Conservation (phyloP, 2,888 invertebrate species). For the Eupithecia dodoneata region DNA sequence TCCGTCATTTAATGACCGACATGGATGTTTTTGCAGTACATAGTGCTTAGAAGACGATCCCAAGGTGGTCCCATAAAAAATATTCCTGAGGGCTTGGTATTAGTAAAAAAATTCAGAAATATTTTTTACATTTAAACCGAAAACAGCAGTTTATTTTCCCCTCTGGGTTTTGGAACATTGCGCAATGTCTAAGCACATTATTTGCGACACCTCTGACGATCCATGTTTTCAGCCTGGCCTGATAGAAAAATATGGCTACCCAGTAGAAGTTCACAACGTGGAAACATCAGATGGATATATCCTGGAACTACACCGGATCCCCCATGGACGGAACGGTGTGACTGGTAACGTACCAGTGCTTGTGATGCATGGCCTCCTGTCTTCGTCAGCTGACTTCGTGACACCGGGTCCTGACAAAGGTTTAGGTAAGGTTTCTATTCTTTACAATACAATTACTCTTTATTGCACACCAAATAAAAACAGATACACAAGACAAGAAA, state of each 20-base stretch:
- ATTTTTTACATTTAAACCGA: too few relatives aligned
- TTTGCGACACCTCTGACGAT: background rate
- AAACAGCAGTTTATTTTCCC: too few relatives aligned
- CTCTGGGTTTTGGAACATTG: background rate
- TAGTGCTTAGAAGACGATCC: too few relatives aligned
- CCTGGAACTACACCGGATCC: conserved; percentile 63
- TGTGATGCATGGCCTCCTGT: conserved; percentile 63
- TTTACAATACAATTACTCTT: background rate
- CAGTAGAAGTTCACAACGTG: conserved; percentile 59
- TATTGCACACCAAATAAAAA: too few relatives aligned
- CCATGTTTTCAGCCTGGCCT: conserved; percentile 55
- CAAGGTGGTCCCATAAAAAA: too few relatives aligned
- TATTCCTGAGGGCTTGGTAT: too few relatives aligned
- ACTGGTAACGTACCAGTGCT: conserved; percentile 50
- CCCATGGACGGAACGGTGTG: conserved; percentile 52
- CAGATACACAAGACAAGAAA: too few relatives aligned
- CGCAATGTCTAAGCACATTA: background rate
- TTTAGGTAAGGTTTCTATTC: conserved; percentile 48
- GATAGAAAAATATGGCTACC: conserved; percentile 63
- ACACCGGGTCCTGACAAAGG: conserved; percentile 57
- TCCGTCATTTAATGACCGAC: too few relatives aligned
- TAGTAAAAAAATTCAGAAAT: too few relatives aligned
- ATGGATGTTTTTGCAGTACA: too few relatives aligned
- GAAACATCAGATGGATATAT: conserved; percentile 62
- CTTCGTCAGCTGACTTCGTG: conserved; percentile 65